Evolutionary conservation across 2,888 invertebrate genomes (phyloP).

Genomic region (Crocallis elinguaria): DNA sequence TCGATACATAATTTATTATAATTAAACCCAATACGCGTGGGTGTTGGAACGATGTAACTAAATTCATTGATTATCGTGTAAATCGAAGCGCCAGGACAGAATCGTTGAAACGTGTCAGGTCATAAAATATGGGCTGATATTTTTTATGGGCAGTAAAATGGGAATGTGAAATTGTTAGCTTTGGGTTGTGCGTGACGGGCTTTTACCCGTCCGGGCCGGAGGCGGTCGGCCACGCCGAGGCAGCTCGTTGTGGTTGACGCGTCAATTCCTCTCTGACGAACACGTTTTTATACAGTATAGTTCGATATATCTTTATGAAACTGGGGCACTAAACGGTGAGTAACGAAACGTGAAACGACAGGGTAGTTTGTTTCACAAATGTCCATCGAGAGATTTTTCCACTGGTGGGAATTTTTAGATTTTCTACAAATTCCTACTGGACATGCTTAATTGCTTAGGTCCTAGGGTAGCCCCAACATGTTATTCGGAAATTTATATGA

Average conservation of each 20-base stretch:
- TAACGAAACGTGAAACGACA: slow-evolving; percentile 8
- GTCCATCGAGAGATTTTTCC: no score
- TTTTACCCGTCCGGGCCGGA: slow-evolving; percentile 18
- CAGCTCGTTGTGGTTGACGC: slow-evolving; percentile 26
- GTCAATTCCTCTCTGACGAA: slow-evolving; percentile 24
- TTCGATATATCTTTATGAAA: slow-evolving; percentile 8
- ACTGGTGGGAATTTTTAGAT: no score
- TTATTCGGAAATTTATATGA: no score
- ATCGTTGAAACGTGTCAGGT: slow-evolving; percentile 49
- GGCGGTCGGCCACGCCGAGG: slow-evolving; percentile 8
- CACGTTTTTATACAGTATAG: slow-evolving; percentile 23
- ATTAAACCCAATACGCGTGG: neutral
- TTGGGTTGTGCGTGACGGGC: slow-evolving; percentile 38
- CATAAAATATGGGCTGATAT: slow-evolving; percentile 63
- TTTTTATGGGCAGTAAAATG: slow-evolving; percentile 69
- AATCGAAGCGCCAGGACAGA: slow-evolving; percentile 47
- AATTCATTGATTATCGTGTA: slow-evolving; percentile 21
- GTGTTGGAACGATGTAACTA: neutral
- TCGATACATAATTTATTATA: slow-evolving; percentile 12
- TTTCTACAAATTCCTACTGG: no score
- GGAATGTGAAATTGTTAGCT: slow-evolving; percentile 59
- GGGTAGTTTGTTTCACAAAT: no score
- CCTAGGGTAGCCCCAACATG: no score
- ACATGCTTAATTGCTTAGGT: no score
- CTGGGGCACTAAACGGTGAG: slow-evolving; percentile 8